Evolutionary conservation across 2,888 invertebrate genomes (phyloP).

Genomic region (Caenorhabditis sp.): DNA sequence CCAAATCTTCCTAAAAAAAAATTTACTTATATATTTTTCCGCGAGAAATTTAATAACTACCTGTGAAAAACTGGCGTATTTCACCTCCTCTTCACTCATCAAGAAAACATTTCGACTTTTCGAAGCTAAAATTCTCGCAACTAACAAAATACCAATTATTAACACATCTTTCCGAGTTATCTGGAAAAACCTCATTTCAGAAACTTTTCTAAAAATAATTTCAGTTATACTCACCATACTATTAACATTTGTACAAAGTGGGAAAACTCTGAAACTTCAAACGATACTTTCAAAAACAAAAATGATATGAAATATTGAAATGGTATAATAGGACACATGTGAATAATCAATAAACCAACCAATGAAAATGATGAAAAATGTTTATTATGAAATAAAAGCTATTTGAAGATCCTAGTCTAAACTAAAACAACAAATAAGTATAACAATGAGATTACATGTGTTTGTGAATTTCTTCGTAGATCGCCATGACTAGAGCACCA

Average conservation of each 20-base stretch:
- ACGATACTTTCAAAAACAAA: background rate
- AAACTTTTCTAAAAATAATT: too few species aligned
- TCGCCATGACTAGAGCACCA: conserved; percentile 57
- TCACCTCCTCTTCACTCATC: conserved; percentile 26
- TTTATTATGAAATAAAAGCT: too few species aligned
- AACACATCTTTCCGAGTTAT: background rate
- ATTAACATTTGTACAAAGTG: background rate
- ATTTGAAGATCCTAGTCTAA: too few species aligned
- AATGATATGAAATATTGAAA: background rate
- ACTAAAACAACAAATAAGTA: background rate
- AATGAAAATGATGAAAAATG: background rate
- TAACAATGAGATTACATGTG: conserved; percentile 30
- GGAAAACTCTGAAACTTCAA: background rate
- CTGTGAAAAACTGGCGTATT: conserved; percentile 29
- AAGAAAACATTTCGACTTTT: conserved; percentile 27
- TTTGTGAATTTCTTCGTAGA: conserved; percentile 58
- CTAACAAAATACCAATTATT: background rate
- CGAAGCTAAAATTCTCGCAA: background rate
- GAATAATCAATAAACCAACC: background rate
- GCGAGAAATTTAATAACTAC: conserved; percentile 2
- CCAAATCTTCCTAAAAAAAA: conserved; percentile 26
- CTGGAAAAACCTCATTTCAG: background rate
- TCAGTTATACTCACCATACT: background rate
- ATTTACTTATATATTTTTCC: background rate
- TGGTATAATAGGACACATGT: background rate